Evolutionary conservation across 2,797 vertebrate genomes (phyloP), one percentile per base, ranked within the genome.

Genomic region (Varecia variegata): DNA sequence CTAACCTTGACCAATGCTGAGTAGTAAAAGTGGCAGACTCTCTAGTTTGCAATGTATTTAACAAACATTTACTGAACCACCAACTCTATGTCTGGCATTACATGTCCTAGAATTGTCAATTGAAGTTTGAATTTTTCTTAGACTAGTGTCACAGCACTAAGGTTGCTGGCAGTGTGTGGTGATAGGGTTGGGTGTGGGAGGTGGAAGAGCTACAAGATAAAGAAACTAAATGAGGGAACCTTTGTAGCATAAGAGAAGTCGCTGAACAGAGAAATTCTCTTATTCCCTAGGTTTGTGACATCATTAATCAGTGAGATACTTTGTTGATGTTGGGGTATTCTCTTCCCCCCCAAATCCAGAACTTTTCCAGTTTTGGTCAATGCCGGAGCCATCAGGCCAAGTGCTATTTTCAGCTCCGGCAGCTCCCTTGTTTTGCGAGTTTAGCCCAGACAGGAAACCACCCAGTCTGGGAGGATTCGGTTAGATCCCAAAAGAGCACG

Each of bases 371-470:
- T 45, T 96, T 94, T 9, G 2, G 96, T 90, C 96, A 56, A 93
- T 94, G 93, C 80, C 79, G 14, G 2, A 94, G 45, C 77, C 90
- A 30, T 76, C 43, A 30, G 73, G 95, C 43, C 94, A 92, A 97
- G 47, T 35, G 81, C 93, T 98, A 58, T 96, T 97, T 97, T 96
- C 90, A 86, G 65, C 97, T 96, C 98, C 98, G 98, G 98, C 97
- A 81, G 96, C 95, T 97, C 73, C 93, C 92, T 94, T 98, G 98
- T 99, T 98, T 99, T 97, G 94, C 84, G 90, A 97, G 97, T 89
- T 93, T 54, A 97, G 97, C 96, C 98, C 98, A 98, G 98, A 98
- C 98, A 99, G 98, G 98, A 99, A 99, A 97, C 98, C 94, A 96
- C 96, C 97, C 98, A 98, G 98, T 98, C 98, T 96, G 98, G 73